Conservation (phyloP, 1,140 invertebrate genomes). For the Hylaeus volcanicus region DNA sequence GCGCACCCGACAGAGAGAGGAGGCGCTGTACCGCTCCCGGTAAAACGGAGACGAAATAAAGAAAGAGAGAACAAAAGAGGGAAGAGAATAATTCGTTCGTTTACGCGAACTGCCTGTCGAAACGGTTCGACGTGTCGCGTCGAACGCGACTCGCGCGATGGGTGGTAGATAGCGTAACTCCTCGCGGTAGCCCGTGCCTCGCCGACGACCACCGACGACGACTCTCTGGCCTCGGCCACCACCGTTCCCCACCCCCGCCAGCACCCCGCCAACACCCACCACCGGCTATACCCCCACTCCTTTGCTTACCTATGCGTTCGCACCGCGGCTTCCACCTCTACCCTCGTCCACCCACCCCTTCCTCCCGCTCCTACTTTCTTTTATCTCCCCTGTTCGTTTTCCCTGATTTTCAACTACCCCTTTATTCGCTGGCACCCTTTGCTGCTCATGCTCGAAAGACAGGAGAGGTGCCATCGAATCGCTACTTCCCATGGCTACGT, state of each 20-base stretch:
- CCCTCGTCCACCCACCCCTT: neutral
- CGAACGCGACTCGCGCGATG: constrained; percentile 61
- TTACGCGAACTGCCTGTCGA: constrained; percentile 49
- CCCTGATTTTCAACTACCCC: neutral
- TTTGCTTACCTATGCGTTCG: neutral
- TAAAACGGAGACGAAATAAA: neutral
- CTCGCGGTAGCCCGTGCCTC: constrained; percentile 31
- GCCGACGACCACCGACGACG: constrained; percentile 32
- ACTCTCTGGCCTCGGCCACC: constrained; percentile 48
- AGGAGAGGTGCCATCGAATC: neutral
- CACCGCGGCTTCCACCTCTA: neutral
- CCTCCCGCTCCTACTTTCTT: neutral
- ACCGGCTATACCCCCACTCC: neutral
- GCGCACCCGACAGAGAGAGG: constrained; percentile 6
- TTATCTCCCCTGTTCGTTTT: neutral
- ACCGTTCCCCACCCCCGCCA: constrained; percentile 35
- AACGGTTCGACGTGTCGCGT: constrained; percentile 68
- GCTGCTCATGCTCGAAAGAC: neutral
- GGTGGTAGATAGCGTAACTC: constrained; percentile 48
- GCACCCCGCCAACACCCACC: neutral
- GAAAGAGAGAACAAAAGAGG: neutral
- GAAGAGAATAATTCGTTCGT: neutral
- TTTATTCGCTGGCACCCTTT: neutral
- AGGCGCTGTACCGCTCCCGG: neutral
- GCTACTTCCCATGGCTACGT: neutral